Conservation (phyloP, 2,888 invertebrate species). For the Hoplodrina ambigua region DNA sequence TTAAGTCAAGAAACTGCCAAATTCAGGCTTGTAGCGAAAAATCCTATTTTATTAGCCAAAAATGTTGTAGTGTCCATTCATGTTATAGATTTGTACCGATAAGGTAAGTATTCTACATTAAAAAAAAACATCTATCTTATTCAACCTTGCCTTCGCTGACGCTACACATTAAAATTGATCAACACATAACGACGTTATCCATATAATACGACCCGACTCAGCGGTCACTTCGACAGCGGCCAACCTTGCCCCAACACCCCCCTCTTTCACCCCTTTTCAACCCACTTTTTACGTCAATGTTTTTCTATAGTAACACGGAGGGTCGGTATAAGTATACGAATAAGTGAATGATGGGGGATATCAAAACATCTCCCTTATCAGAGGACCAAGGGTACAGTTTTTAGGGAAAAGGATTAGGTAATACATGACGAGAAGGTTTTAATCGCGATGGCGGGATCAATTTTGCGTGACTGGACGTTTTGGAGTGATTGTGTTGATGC, state of each 20-base stretch:
- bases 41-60: no score
- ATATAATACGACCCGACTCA: constrained; percentile 89
- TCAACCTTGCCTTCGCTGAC: constrained; percentile 60
- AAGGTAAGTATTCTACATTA: not conserved
- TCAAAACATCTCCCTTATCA: constrained; percentile 89
- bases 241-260: constrained; percentile 82
- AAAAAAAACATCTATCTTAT: constrained; percentile 35
- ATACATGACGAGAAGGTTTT: constrained; percentile 79
- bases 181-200: constrained; percentile 90
- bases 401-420: constrained; percentile 86
- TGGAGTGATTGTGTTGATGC: constrained; percentile 31
- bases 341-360: constrained; percentile 88
- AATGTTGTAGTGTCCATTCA: not conserved
- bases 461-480: constrained; percentile 61
- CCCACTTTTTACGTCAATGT: constrained; percentile 90
- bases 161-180: constrained; percentile 89
- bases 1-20: no score
- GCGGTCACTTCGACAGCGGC: constrained; percentile 90
- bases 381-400: constrained; percentile 82
- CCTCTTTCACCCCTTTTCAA: constrained; percentile 71
- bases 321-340: constrained; percentile 76
- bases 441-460: constrained; percentile 67
- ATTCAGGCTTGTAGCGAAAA: no score
- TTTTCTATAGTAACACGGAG: constrained; percentile 86
- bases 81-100: not conserved